Conservation (phyloP, 2,113 vertebrate genomes). For the Rhodinocichla rosea region DNA sequence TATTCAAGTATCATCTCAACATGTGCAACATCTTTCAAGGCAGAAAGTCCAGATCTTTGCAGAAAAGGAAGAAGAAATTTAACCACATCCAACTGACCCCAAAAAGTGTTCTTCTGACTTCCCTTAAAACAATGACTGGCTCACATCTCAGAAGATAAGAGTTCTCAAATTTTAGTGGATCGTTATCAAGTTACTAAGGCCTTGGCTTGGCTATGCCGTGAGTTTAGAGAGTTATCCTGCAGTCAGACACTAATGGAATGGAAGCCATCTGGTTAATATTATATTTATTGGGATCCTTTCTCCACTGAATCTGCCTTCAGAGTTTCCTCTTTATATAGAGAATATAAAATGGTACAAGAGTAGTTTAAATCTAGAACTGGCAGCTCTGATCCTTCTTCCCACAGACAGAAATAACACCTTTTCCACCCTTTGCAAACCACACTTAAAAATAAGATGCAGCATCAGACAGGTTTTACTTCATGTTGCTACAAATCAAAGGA, state of each 20-base stretch:
- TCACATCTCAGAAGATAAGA: conserved; percentile 1
- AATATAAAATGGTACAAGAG: background rate
- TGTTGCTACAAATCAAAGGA: background rate
- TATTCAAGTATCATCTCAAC: background rate
- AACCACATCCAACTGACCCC: background rate
- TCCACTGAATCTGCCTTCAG: background rate
- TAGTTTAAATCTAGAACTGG: background rate
- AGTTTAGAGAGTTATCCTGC: background rate
- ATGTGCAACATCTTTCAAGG: background rate
- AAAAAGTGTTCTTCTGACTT: background rate
- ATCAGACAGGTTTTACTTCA: background rate
- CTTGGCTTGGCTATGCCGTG: background rate
- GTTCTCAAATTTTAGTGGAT: background rate
- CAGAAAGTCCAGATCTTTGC: background rate
- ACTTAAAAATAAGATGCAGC: background rate
- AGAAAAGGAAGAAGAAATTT: background rate
- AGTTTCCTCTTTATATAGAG: background rate
- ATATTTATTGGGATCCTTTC: conserved; percentile 10
- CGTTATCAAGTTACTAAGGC: background rate
- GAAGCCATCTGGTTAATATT: conserved; percentile 37
- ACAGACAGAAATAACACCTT: background rate
- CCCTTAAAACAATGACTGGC: background rate
- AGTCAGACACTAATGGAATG: background rate
- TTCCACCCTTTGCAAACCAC: background rate
- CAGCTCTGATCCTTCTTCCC: background rate